A percentile compares a stretch with the other conserved stretches of the same genome.
These are phyloP conservation scores for Platycercus adscitus DNA, from an alignment of 2,113 vertebrate species.

Conservation along the genomic window DNA sequence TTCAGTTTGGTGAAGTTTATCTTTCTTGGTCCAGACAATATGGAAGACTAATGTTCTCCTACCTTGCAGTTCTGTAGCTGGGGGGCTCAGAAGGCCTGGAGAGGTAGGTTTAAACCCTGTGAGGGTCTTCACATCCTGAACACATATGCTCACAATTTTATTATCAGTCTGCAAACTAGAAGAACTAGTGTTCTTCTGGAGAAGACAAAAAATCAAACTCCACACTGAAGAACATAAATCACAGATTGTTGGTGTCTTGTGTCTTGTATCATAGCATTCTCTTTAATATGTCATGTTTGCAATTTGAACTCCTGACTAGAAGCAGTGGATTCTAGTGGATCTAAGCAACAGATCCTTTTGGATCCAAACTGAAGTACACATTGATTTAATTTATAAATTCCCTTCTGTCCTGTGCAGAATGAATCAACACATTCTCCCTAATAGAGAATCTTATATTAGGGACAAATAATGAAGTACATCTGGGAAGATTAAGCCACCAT, in stretches of 20 bases:
- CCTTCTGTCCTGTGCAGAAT: not conserved
- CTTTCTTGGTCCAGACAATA: not conserved
- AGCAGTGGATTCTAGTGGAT: not conserved
- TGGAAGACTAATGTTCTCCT: fast-evolving
- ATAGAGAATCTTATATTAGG: not conserved
- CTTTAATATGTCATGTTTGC: not conserved
- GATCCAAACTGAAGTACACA: not conserved
- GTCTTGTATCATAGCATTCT: not conserved
- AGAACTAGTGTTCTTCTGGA: not conserved
- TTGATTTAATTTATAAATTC: not conserved
- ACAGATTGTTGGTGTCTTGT: not conserved
- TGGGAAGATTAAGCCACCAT: not conserved
- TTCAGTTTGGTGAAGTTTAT: not conserved
- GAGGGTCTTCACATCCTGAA: not conserved
- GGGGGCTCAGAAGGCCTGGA: not conserved
- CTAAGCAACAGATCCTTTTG: not conserved
- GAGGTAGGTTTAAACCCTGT: not conserved
- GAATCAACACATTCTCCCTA: not conserved
- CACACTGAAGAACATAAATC: not conserved
- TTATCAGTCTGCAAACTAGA: not conserved
- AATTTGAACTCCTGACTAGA: not conserved
- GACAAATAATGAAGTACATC: not conserved
- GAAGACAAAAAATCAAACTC: not conserved
- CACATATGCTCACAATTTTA: not conserved
- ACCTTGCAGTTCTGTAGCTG: not conserved